These are phyloP conservation scores for Laterallus jamaicensis DNA, from an alignment of 2,113 vertebrate species.

Conservation along the genomic window DNA sequence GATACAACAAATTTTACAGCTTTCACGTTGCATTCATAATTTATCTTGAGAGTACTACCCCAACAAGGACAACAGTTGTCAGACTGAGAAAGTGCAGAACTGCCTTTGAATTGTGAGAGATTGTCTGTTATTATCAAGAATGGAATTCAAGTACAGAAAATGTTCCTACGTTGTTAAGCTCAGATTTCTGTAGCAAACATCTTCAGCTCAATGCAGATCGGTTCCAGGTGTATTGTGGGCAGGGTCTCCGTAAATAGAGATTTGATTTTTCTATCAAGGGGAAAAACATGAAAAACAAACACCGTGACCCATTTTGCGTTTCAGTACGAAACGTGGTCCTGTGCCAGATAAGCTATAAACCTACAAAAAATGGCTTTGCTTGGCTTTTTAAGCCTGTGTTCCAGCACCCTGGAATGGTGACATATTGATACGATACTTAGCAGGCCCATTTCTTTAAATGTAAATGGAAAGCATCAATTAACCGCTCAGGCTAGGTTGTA, in stretches of 20 bases:
- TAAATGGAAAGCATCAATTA: constrained; percentile 5
- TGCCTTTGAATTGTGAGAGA: constrained; percentile 81
- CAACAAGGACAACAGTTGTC: constrained; percentile 91
- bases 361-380: neutral
- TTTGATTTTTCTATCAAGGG: constrained; percentile 32
- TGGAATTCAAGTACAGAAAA: constrained; percentile 75
- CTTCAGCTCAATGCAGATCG: constrained; percentile 59
- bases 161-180: constrained; percentile 55
- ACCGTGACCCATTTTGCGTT: constrained; percentile 12
- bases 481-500: neutral
- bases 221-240: constrained; percentile 7
- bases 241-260: neutral
- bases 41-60: constrained; percentile 94
- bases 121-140: constrained; percentile 79
- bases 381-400: constrained; percentile 11
- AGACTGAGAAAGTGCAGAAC: constrained; percentile 81
- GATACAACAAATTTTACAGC: constrained; percentile 99
- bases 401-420: neutral
- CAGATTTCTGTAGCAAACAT: constrained; percentile 54
- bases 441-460: constrained; percentile 2
- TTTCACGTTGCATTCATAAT: constrained; percentile 99
- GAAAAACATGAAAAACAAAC: constrained; percentile 33
- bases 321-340: neutral
- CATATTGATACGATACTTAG: neutral
- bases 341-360: constrained; percentile 23